Base-by-base conservation (phyloP, 2,113 vertebrate genomes). In the Myrmecophaga tridactyla region DNA sequence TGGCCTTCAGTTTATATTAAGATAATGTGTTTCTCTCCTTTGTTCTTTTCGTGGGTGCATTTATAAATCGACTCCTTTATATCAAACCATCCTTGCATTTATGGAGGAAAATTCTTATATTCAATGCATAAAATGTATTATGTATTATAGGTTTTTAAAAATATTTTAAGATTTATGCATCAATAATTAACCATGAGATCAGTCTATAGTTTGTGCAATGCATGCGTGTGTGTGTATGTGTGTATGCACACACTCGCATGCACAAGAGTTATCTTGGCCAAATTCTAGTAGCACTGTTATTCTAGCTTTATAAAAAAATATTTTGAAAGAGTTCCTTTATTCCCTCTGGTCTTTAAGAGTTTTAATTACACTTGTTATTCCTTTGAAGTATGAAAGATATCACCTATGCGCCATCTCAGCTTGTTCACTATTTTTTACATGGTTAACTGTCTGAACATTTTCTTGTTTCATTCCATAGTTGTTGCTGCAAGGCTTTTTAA, bases 321-420 rank as follows among this genome's bases (percentile, higher is more conserved):
- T 81, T 91, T 94, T 27, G 23, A 70, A 62, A 6, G 29, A 6
- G 15, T 83, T 10, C 25, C 31, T 41, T 83, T 58, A 70, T 84
- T 6, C 10, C 34, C 13, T 88, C 20, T 85, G 27, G 21, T 58
- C 21, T 81, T 36, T 23, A 78, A 90, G 34, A 75, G 31, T 90
- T 80, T 95, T 89, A 94, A 93, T 67, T 89, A 87, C 15, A 58
- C 46, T 82, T 51, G 92, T 84, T 88, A 86, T 82, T 88, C 31
- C 39, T 89, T 31, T 7, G 21, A 90, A 43, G 70, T 92, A 67
- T 29, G 56, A 90, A 96, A 87, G 18, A 81, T 34, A 70, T 95
- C 82, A 48, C 92, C 92, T 97, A 82, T 94, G 56, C 92, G 86
- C 89, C 92, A 96, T 88, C 89, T 92, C 60, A 69, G 20, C 15